A percentile compares a stretch with the other conserved stretches of the same genome.
These are phyloP conservation scores for Leptodactylus fallax DNA, from an alignment of 2,797 vertebrate species.

Conservation along the genomic window DNA sequence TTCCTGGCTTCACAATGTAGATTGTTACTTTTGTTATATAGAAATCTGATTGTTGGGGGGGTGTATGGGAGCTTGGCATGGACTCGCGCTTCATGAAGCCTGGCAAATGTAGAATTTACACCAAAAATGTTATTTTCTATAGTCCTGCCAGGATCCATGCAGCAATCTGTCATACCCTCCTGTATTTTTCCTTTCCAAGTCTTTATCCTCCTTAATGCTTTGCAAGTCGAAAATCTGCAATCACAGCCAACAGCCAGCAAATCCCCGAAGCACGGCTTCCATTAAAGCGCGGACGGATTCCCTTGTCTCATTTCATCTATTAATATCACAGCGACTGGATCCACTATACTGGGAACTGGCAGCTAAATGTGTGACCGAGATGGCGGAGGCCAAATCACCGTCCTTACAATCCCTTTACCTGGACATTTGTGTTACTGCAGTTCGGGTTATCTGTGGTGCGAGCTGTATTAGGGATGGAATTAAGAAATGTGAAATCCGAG, in stretches of 20 bases:
- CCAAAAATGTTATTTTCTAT: slow-evolving; percentile 37
- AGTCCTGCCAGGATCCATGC: slow-evolving; percentile 20
- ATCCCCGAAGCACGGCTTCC: slow-evolving; percentile 23
- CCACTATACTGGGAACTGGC: background rate
- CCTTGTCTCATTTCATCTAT: slow-evolving; percentile 17
- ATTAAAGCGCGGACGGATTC: slow-evolving; percentile 21
- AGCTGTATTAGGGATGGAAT: background rate
- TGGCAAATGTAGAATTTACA: slow-evolving; percentile 24
- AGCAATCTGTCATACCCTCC: slow-evolving; percentile 41
- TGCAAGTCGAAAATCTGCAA: slow-evolving; percentile 52
- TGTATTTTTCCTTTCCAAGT: slow-evolving; percentile 45
- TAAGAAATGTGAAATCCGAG: background rate
- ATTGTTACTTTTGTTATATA: background rate
- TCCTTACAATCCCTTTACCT: background rate
- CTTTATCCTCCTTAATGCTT: slow-evolving; percentile 56
- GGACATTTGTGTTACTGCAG: background rate
- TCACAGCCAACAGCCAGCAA: slow-evolving; percentile 52
- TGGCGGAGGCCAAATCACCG: background rate
- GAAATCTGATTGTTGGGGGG: background rate
- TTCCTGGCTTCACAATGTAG: background rate
- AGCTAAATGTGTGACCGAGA: background rate
- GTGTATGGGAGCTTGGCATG: background rate
- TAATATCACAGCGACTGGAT: slow-evolving; percentile 30
- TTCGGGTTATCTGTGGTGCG: background rate
- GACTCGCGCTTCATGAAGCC: background rate